Conservation (phyloP, 2,797 vertebrate genomes). For the Scyliorhinus canicula region DNA sequence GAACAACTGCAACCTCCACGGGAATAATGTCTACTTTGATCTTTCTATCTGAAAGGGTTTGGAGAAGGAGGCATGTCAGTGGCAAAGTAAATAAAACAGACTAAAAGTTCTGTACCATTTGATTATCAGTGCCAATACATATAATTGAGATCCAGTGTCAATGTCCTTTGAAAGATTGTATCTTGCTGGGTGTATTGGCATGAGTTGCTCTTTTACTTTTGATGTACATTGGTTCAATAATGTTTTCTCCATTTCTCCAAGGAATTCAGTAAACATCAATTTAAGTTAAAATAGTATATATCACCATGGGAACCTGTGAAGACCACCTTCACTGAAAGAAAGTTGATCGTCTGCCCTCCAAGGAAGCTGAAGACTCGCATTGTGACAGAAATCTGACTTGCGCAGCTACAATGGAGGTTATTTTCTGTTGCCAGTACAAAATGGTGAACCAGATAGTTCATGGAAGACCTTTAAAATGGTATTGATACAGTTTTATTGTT, state of each 20-base stretch:
- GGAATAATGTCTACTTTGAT: too few relatives aligned
- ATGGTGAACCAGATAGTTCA: background rate
- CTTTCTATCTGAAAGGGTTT: too few relatives aligned
- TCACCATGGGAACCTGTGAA: background rate
- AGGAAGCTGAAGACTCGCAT: background rate
- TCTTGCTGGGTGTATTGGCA: background rate
- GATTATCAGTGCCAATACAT: background rate
- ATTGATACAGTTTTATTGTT: background rate
- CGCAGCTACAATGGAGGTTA: background rate
- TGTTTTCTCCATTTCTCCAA: background rate
- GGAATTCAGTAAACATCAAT: background rate
- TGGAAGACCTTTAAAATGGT: background rate
- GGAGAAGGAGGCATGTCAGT: background rate
- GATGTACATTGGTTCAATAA: background rate
- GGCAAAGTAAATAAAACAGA: background rate
- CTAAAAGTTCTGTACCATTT: background rate
- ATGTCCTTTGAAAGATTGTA: background rate
- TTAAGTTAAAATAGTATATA: background rate
- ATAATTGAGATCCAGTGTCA: background rate
- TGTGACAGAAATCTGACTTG: background rate
- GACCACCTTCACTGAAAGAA: background rate
- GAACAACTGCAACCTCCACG: too few relatives aligned
- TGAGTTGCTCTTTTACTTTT: background rate
- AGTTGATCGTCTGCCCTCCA: background rate
- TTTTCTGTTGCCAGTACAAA: background rate